Percentiles rank a stretch among this genome's conserved stretches.
These are phyloP conservation scores for Lepidonotus clava DNA, from an alignment of 2,888 invertebrate genomes.

Conservation along the genomic window DNA sequence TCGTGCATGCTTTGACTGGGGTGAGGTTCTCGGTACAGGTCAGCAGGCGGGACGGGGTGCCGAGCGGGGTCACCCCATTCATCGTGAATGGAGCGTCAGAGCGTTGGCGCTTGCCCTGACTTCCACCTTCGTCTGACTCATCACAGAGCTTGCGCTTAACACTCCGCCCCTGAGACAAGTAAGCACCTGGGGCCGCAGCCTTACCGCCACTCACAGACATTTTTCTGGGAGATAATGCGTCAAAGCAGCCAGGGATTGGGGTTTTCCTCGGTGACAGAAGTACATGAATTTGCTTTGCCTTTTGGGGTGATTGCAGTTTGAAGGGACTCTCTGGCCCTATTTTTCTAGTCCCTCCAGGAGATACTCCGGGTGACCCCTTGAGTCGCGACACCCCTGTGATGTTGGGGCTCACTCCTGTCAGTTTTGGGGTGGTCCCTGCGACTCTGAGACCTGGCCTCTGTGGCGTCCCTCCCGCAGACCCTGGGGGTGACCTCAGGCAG, in stretches of 20 bases:
- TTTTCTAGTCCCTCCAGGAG: too few species aligned
- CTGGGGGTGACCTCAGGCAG: too few species aligned
- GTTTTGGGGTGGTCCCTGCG: too few species aligned
- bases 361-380: too few species aligned
- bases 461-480: too few species aligned
- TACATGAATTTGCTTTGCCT: conserved; percentile 15
- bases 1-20: background rate
- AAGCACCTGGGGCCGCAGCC: background rate
- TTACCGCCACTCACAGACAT: background rate
- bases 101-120: background rate
- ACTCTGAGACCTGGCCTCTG: too few species aligned
- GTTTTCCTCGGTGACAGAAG: conserved; percentile 48
- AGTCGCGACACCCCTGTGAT: too few species aligned
- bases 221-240: conserved; percentile 19
- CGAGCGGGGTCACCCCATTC: background rate
- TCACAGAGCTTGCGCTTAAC: conserved; percentile 13
- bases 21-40: conserved; percentile 9
- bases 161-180: background rate
- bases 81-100: background rate
- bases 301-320: conserved; percentile 2
- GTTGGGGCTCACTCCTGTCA: too few species aligned
- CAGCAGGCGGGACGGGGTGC: background rate
- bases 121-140: background rate
- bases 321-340: too few species aligned
- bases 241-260: background rate